Evolutionary conservation across 2,888 invertebrate genomes (phyloP).

Genomic region (Mallateleia sp.): DNA sequence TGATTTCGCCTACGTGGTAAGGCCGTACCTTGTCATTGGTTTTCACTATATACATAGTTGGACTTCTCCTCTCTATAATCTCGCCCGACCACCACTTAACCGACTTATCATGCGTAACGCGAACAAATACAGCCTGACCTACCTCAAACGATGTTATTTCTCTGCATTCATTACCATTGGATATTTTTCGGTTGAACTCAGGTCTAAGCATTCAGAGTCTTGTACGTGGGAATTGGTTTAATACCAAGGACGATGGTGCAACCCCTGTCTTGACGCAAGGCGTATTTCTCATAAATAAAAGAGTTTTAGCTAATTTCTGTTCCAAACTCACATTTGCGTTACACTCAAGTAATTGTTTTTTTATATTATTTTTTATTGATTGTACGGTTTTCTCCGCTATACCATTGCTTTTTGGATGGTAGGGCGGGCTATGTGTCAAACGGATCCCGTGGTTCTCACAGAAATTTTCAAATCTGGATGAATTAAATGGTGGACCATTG

Average conservation of each 20-base stretch:
- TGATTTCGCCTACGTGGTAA: too few species aligned
- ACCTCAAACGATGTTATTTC: neutral
- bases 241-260: too few species aligned
- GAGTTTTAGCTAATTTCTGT: slow-evolving; percentile 24
- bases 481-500: too few species aligned
- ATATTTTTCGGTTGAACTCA: slow-evolving; percentile 25
- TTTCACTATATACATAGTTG: too few species aligned
- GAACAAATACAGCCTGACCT: slow-evolving; percentile 26
- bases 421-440: too few species aligned
- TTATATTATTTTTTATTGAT: too few species aligned
- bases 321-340: slow-evolving; percentile 46
- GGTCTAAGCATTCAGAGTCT: slow-evolving; percentile 52
- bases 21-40: too few species aligned
- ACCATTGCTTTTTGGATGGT: too few species aligned
- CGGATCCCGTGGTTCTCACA: too few species aligned
- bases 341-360: slow-evolving; percentile 71
- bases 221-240: slow-evolving; percentile 61
- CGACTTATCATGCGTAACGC: slow-evolving; percentile 8
- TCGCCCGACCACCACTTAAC: slow-evolving; percentile 31
- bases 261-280: slow-evolving; percentile 70
- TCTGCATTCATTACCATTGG: neutral
- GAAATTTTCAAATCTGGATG: too few species aligned
- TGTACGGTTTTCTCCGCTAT: too few species aligned
- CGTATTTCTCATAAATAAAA: slow-evolving; percentile 61
- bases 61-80: slow-evolving; percentile 8